A percentile compares a stretch with the other conserved stretches of the same genome.
phyloP scores from a whole-genome alignment of 2,888 invertebrate genomes.

The Drosophila nigricruria region DNA sequence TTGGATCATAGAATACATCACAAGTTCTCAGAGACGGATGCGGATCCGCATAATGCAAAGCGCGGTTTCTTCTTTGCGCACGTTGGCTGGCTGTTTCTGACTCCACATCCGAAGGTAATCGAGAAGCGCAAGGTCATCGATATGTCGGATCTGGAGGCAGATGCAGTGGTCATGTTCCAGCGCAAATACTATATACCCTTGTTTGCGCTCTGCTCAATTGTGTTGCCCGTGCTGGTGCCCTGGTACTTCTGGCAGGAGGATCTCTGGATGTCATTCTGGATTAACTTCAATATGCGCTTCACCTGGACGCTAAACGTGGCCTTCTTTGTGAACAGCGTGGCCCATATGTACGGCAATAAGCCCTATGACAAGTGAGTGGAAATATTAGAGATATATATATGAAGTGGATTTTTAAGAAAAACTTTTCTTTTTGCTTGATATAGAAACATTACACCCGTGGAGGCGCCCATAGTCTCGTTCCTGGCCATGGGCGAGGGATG shows the following conservation, averaged over 20 bases:
- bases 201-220: slow-evolving; percentile 89
- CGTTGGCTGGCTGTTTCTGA: slow-evolving; percentile 95
- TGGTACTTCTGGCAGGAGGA: slow-evolving; percentile 94
- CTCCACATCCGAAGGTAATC: slow-evolving; percentile 92
- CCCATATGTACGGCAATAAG: slow-evolving; percentile 96
- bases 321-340: slow-evolving; percentile 97
- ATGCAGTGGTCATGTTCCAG: slow-evolving; percentile 92
- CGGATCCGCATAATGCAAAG: slow-evolving; percentile 90
- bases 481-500: slow-evolving; percentile 93
- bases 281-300: slow-evolving; percentile 94
- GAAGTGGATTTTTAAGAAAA: background rate
- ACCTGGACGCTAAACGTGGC: slow-evolving; percentile 95
- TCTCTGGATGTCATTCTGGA: slow-evolving; percentile 91
- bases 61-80: slow-evolving; percentile 96
- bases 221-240: slow-evolving; percentile 91
- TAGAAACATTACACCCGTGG: slow-evolving; percentile 90
- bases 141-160: slow-evolving; percentile 89
- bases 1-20: slow-evolving; percentile 95
- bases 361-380: slow-evolving; percentile 93
- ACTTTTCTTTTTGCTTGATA: no score
- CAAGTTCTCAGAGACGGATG: slow-evolving; percentile 94
- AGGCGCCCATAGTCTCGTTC: slow-evolving; percentile 90
- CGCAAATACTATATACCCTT: slow-evolving; percentile 90
- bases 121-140: slow-evolving; percentile 89
- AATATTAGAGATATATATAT: background rate